Evolutionary conservation across 2,888 invertebrate genomes (phyloP).

Genomic region (Nomada lathburiana): DNA sequence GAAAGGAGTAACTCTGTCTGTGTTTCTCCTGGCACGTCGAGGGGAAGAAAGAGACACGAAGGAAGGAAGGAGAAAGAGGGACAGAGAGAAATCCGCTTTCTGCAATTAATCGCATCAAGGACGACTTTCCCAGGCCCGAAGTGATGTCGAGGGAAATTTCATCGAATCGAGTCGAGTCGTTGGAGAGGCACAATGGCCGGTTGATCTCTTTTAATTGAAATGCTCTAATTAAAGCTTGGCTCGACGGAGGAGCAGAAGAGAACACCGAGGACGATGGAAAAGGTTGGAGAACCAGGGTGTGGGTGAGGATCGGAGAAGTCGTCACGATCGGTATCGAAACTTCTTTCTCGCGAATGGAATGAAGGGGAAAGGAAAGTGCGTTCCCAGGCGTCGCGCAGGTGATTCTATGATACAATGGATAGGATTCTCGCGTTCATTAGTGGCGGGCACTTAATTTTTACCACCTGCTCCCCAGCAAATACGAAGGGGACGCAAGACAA

Average conservation of each 20-base stretch:
- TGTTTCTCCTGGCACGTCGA: slow-evolving; percentile 7
- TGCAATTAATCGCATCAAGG: slow-evolving; percentile 67
- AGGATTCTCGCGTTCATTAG: slow-evolving; percentile 59
- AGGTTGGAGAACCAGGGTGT: not conserved
- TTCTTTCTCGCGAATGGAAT: slow-evolving; percentile 29
- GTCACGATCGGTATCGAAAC: slow-evolving; percentile 13
- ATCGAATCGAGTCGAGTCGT: slow-evolving; percentile 54
- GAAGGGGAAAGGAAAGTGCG: slow-evolving; percentile 48
- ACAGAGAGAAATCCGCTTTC: slow-evolving; percentile 58
- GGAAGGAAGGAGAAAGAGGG: not conserved
- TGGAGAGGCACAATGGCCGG: slow-evolving; percentile 55
- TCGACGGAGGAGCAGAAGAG: not conserved
- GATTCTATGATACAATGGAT: slow-evolving; percentile 54
- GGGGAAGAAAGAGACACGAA: not conserved
- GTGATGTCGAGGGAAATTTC: slow-evolving; percentile 64
- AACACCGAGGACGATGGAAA: not conserved
- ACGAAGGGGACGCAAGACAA: not conserved
- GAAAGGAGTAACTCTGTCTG: slow-evolving; percentile 41
- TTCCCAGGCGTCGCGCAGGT: slow-evolving; percentile 49
- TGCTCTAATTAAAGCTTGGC: slow-evolving; percentile 61
- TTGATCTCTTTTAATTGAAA: slow-evolving; percentile 69
- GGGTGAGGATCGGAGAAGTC: slow-evolving; percentile 13
- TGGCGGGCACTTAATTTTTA: slow-evolving; percentile 55
- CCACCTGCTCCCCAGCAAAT: slow-evolving; percentile 22
- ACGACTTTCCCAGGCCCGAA: slow-evolving; percentile 61